phyloP scores from a whole-genome alignment of 64 coral and sea anemone species.

The Platygyra sinensis region DNA sequence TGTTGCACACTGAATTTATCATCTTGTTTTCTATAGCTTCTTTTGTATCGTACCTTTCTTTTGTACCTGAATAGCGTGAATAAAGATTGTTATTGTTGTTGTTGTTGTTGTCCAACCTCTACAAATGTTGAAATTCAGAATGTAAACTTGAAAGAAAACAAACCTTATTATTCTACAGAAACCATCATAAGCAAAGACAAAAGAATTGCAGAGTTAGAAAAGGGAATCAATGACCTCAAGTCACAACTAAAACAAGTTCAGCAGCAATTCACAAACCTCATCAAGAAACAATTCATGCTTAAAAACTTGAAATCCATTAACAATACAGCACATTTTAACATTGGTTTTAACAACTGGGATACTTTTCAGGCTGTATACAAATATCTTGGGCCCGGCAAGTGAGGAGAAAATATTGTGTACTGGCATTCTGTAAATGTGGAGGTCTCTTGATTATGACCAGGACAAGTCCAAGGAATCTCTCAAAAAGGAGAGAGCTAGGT shows the following conservation, averaged over 20 bases:
- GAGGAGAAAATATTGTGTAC: slow-evolving; percentile 51
- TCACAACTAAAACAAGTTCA: background rate
- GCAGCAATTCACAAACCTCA: background rate
- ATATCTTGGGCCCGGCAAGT: slow-evolving; percentile 53
- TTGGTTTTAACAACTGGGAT: slow-evolving; percentile 59
- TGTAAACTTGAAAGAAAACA: too few relatives aligned
- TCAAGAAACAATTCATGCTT: slow-evolving; percentile 41
- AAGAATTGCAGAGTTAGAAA: slow-evolving; percentile 4
- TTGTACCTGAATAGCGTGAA: too few relatives aligned
- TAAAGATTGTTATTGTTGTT: too few relatives aligned
- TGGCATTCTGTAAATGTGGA: slow-evolving; percentile 27
- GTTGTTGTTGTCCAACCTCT: too few relatives aligned
- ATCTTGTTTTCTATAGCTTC: too few relatives aligned
- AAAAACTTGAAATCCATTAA: background rate
- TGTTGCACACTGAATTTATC: too few relatives aligned
- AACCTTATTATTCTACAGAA: background rate
- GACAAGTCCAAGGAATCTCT: background rate
- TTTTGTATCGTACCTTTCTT: too few relatives aligned
- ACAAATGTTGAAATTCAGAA: too few relatives aligned
- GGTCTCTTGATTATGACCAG: slow-evolving; percentile 4
- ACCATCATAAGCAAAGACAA: slow-evolving; percentile 1
- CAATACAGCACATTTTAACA: slow-evolving; percentile 31
- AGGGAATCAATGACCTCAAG: slow-evolving; percentile 16
- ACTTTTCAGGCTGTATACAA: slow-evolving; percentile 36
- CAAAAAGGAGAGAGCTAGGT: slow-evolving; percentile 38